Conservation (phyloP, 2,113 vertebrate genomes). For the Bujurquina vittata region DNA sequence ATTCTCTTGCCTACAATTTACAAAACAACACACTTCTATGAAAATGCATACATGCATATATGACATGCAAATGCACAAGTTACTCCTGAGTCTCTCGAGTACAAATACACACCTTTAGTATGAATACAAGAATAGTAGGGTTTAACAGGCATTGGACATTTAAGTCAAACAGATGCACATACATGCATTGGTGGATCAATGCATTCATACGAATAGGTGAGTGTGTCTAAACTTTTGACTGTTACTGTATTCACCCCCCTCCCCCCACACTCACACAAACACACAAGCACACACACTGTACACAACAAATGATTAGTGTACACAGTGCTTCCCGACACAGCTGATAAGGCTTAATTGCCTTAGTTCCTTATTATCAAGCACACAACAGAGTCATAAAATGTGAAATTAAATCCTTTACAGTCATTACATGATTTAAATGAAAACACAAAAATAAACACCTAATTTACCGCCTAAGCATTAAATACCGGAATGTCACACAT, state of each 20-base stretch:
- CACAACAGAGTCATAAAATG: slow-evolving; percentile 58
- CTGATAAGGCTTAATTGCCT: slow-evolving; percentile 58
- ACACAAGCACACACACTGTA: neutral
- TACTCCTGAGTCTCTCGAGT: neutral
- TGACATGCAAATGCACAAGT: neutral
- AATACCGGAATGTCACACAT: slow-evolving; percentile 36
- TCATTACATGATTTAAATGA: slow-evolving; percentile 32
- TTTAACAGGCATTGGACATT: neutral
- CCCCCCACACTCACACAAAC: neutral
- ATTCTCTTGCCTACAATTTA: slow-evolving; percentile 9
- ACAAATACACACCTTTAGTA: neutral
- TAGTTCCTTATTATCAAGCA: slow-evolving; percentile 61
- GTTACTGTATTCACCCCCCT: too few species aligned
- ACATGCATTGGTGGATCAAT: too few species aligned
- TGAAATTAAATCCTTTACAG: slow-evolving; percentile 59
- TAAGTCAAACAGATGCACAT: neutral
- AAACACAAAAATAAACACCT: slow-evolving; percentile 34
- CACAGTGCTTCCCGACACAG: slow-evolving; percentile 13
- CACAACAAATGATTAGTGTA: slow-evolving; percentile 2
- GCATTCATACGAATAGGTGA: too few species aligned
- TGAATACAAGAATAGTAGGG: neutral
- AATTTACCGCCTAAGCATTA: slow-evolving; percentile 37
- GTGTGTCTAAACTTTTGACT: too few species aligned
- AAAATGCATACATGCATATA: neutral
- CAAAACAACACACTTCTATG: neutral